Evolutionary conservation across 1,140 invertebrate genomes (phyloP), one percentile per base, ranked within the genome.

Genomic region (Pentalonia nigronervosa): DNA sequence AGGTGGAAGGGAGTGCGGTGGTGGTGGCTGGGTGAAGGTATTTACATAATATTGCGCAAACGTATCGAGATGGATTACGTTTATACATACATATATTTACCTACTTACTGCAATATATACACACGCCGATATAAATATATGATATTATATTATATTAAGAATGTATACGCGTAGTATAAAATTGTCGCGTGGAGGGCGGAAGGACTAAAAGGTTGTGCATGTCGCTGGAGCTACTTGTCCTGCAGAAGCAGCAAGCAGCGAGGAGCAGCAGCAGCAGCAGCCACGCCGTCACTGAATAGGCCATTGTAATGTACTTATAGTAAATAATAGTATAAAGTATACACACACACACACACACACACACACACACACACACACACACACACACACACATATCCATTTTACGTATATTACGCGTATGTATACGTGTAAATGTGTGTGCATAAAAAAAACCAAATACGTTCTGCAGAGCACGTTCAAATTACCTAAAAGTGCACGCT

Each of bases 401-500:
- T n/a, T n/a, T n/a, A n/a, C n/a, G n/a, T n/a, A n/a, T n/a, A n/a
- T n/a, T n/a, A n/a, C n/a, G n/a, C n/a, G n/a, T n/a, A n/a, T 17
- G 14, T 14, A 81, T 41, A 23, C 21, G 20, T 34, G 17, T 83
- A 53, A 41, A 41, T 17, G 34, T 76, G 67, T 76, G 67, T 76
- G 25, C 23, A 25, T 11, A 7, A 81, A 36, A 45, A 84, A 84
- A 84, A 84, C 36, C 83, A 84, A 84, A 84, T 41, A 41, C 56
- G 30, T 45, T 9, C 20, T 47, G 34, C 56, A 20, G 36, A 41
- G 60, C 60, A 56, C 89, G 56, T 90, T 90, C 34, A 67, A 90
- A 90, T 90, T 90, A 90, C 89, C 56, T 90, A 90, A 90, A 90
- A 90, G 89, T 90, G 53, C 53, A 90, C 36, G 53, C 56, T 90